Conservation (phyloP, 2,888 invertebrate species). For the Hymenopus coronatus region DNA sequence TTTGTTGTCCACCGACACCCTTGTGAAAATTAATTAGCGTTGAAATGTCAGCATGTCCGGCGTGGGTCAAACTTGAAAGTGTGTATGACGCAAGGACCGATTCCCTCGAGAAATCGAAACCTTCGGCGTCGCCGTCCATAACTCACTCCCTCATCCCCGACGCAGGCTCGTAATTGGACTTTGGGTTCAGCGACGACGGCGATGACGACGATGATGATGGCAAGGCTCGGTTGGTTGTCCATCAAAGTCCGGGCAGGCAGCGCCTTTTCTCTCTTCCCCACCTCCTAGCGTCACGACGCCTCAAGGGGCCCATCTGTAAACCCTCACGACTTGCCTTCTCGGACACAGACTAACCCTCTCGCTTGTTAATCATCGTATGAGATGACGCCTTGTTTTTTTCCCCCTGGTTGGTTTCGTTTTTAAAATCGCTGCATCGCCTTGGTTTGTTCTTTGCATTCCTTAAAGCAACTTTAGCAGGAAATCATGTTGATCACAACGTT, state of each 20-base stretch:
- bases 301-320: conserved; percentile 14
- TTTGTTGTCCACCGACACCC: background rate
- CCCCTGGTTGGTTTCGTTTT: background rate
- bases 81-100: background rate
- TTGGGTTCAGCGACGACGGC: background rate
- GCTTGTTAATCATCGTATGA: background rate
- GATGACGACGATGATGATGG: background rate
- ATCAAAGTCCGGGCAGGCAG: background rate
- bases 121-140: background rate
- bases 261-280: background rate
- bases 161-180: conserved; percentile 7
- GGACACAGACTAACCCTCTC: background rate
- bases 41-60: background rate
- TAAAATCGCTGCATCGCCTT: background rate
- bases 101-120: conserved; percentile 4
- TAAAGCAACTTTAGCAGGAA: background rate
- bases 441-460: background rate
- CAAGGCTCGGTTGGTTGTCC: background rate
- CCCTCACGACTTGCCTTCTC: background rate
- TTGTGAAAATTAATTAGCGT: background rate
- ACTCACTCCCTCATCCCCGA: background rate
- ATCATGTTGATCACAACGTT: too few relatives aligned
- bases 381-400: background rate
- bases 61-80: background rate
- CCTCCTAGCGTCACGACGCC: background rate